Evolutionary conservation across 2,113 vertebrate species (phyloP), one percentile per base, ranked within the genome.

Genomic region (Ptyas mucosa): DNA sequence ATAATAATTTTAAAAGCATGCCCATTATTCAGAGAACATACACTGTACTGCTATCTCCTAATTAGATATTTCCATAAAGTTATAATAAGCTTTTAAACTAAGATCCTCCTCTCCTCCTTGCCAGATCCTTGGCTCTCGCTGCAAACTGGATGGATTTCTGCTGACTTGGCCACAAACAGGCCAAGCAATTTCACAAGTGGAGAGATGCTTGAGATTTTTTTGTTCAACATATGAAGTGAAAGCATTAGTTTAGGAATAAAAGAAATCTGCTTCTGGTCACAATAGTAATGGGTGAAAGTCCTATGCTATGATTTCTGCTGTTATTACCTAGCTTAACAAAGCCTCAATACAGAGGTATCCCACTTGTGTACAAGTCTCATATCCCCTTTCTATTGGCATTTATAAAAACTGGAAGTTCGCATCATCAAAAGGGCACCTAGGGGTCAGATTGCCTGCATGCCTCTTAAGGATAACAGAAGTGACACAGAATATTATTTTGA

Each of bases 1-100:
- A 94, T 91, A 94, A 95, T 95, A 95, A 51, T 81, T 81, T 81
- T 81, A 87, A 43, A 90, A 51, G 9, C 43, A 29, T 96, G 87
- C 86, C 93, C 95, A 95, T 96, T 97, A 96, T 97, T 96, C 96
- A 94, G 91, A 93, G 92, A 96, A 95, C 14, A 24, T 92, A 95
- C 94, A 96, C 96, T 96, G 96, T 89, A 95, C 95, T 95, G 95
- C 95, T 97, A 61, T 97, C 96, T 96, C 88, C 92, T 97, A 96
- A 96, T 97, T 97, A 97, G 26, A 89, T 94, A 94, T 94, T 90
- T 96, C 94, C 93, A 93, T 96, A 95, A 92, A 95, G 61, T 86
- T 69, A 93, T 54, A 93, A 92, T 96, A 96, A 96, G 95, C 87
- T 94, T 94, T 90, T 58, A 89, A 94, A 96, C 86, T 43, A 46